Conservation (phyloP, 2,888 invertebrate genomes). For the Carabus problematicus region DNA sequence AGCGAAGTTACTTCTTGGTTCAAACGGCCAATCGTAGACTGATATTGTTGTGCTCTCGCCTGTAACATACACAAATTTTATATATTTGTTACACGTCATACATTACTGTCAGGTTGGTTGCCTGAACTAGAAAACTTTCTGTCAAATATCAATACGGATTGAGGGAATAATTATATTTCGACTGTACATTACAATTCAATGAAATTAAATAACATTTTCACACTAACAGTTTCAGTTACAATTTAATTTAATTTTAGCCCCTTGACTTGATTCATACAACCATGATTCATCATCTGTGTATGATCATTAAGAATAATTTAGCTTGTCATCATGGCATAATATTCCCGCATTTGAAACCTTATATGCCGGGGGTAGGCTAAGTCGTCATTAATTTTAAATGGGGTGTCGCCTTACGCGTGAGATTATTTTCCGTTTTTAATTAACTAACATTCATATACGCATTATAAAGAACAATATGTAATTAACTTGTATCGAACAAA, state of each 20-base stretch:
- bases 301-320: slow-evolving; percentile 10
- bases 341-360: slow-evolving; percentile 1
- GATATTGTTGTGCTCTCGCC: slow-evolving; percentile 77
- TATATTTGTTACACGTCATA: neutral
- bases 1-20: slow-evolving; percentile 74
- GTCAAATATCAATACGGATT: too few relatives aligned
- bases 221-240: slow-evolving; percentile 24
- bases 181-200: neutral
- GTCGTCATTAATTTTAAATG: slow-evolving; percentile 7
- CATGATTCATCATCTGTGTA: slow-evolving; percentile 1
- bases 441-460: too few relatives aligned
- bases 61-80: slow-evolving; percentile 53
- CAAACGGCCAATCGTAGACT: slow-evolving; percentile 70
- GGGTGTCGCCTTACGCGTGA: neutral
- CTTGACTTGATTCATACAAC: slow-evolving; percentile 2
- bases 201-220: slow-evolving; percentile 24
- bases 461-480: too few relatives aligned
- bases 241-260: slow-evolving; percentile 24
- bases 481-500: too few relatives aligned
- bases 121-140: too few relatives aligned
- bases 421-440: neutral
- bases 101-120: neutral
- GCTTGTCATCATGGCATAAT: slow-evolving; percentile 2
- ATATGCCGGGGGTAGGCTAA: neutral
- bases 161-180: too few relatives aligned